Base-by-base conservation (phyloP, 2,113 vertebrate genomes). In the Bufo gargarizans region DNA sequence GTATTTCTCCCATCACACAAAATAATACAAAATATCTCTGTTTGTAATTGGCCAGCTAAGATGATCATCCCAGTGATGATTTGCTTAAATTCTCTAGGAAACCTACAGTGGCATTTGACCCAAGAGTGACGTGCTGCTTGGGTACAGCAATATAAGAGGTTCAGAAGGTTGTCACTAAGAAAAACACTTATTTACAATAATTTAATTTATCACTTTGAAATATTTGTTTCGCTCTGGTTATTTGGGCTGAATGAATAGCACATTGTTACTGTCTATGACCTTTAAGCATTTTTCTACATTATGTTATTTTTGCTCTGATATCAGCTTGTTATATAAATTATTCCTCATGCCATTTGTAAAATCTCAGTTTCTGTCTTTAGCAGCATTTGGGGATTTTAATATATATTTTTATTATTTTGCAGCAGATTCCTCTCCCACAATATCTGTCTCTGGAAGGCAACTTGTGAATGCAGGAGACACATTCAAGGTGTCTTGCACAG, bases 381-480 rank as follows among this genome's bases (percentile, higher is more conserved):
- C 10, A 55, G 12, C 58, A 82, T 49, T 12, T 50, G 65, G 11
- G 69, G 6, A 0, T 89, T 91, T 12, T 1, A 58, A 22, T 59
- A 43, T 61, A 91, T 90, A 2, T 77, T 92, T 78, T 90, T n/a
- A n/a, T 90, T 87, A 89, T 82, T 91, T 91, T 92, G 79, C 91
- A 96, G 95, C 92, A 89, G 91, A 88, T 90, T 89, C 92, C 67
- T 71, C 85, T 20, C 91, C 93, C 19, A 89, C 67, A 65, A 93
- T 94, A 85, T 53, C 83, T 6, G 91, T 92, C 16, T 80, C 88
- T 22, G 80, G 90, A 55, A 89, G 93, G 55, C 84, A 91, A 77
- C 91, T 93, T 87, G 65, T 95, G 59, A 92, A 89, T 13, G 93
- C 86, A 45, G 94, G 94, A 2, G 80, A 93, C 0, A 88, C 91